phyloP scores from a whole-genome alignment of 2,113 vertebrate genomes.

The Arenaria interpres region DNA sequence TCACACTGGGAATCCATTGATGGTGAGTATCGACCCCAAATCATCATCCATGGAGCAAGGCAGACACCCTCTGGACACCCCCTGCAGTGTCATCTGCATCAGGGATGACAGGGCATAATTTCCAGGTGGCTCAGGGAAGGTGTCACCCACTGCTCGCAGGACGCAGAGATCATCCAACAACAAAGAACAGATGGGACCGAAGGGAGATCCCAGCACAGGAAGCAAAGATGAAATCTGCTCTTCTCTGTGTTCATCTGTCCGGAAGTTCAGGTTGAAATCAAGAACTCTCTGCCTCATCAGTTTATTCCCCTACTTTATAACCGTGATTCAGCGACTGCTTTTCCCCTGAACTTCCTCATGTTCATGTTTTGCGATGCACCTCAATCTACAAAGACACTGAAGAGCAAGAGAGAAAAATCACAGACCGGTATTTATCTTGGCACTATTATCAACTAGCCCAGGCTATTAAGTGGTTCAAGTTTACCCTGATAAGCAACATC shows the following conservation, averaged over 20 bases:
- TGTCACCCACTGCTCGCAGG: not conserved
- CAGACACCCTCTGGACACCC: not conserved
- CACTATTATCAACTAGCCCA: not conserved
- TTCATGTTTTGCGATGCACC: not conserved
- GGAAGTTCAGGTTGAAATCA: not conserved
- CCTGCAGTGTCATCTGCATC: not conserved
- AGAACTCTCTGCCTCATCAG: not conserved
- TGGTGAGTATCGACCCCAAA: not conserved
- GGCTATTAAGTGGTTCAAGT: conserved; percentile 29
- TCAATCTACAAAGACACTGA: not conserved
- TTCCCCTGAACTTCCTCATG: not conserved
- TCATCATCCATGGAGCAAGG: rapidly evolving
- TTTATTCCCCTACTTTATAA: not conserved
- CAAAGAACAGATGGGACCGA: not conserved
- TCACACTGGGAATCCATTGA: rapidly evolving
- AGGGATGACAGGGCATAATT: rapidly evolving
- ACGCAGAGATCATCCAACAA: rapidly evolving
- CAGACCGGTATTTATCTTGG: not conserved
- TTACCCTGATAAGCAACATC: conserved; percentile 47
- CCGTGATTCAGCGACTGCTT: not conserved
- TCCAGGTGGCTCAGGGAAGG: not conserved
- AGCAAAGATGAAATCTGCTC: not conserved
- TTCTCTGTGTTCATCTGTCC: not conserved
- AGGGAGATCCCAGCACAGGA: not conserved
- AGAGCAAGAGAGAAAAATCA: not conserved